Evolutionary conservation across 2,113 vertebrate species (phyloP).

Genomic region (Candoia aspera): DNA sequence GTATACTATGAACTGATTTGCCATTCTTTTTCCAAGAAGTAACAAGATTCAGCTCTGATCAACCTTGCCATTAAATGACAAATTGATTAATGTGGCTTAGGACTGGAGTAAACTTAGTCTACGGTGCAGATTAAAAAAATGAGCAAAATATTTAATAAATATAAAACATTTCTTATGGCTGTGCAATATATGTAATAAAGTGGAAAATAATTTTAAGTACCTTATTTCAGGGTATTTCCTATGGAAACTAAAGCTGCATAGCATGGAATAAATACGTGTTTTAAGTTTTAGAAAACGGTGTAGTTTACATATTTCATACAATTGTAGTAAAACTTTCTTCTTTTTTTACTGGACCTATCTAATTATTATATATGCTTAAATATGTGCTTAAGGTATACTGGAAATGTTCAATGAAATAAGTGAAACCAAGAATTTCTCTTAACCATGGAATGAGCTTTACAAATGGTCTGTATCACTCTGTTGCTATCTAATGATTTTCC

Average conservation of each 20-base stretch:
- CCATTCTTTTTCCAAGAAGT: constrained; percentile 76
- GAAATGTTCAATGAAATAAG: background rate
- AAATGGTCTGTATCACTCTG: background rate
- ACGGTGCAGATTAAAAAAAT: constrained; percentile 52
- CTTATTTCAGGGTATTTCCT: constrained; percentile 43
- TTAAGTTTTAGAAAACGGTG: constrained; percentile 1
- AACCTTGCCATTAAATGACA: constrained; percentile 77
- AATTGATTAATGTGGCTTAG: constrained; percentile 73
- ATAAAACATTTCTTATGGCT: background rate
- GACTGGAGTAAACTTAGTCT: constrained; percentile 68
- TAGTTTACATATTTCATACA: background rate
- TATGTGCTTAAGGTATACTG: background rate
- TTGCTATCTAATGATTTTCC: background rate
- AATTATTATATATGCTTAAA: background rate
- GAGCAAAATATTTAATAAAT: constrained; percentile 50
- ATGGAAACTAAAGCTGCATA: constrained; percentile 30
- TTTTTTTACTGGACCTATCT: background rate
- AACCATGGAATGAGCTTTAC: background rate
- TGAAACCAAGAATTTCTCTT: constrained; percentile 1
- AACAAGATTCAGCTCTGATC: constrained; percentile 77
- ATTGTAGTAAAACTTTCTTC: background rate
- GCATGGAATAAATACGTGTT: constrained; percentile 38
- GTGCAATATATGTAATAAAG: background rate
- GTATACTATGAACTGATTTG: constrained; percentile 80
- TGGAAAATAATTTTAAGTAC: constrained; percentile 24